Percentiles rank a stretch among this genome's conserved stretches.
Evolutionary conservation across 1,140 invertebrate genomes (phyloP).

Genomic region (Hyles vespertilio): DNA sequence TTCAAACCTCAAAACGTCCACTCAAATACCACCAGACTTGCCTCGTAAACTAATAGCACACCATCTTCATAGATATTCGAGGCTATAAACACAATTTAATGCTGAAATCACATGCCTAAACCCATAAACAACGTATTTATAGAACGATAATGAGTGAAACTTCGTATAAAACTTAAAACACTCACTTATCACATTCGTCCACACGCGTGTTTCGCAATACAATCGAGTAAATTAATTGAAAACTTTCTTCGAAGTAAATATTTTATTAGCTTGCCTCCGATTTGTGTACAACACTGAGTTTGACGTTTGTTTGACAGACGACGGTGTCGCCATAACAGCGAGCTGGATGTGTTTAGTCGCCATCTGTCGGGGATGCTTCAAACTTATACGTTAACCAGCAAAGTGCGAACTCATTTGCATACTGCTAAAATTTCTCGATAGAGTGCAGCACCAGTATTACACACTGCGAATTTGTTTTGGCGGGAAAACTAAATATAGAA

Average conservation of each 20-base stretch:
- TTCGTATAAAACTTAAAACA: constrained; percentile 37
- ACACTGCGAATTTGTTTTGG: constrained; percentile 15
- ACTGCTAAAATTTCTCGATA: constrained; percentile 27
- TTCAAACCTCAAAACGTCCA: constrained; percentile 23
- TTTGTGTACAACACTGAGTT: constrained; percentile 61
- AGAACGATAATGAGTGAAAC: constrained; percentile 60
- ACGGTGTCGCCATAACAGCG: constrained; percentile 25
- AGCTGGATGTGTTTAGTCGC: constrained; percentile 29
- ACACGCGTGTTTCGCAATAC: constrained; percentile 29
- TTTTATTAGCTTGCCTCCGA: constrained; percentile 69
- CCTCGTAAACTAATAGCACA: constrained; percentile 9
- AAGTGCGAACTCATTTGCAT: constrained; percentile 37
- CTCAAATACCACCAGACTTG: constrained; percentile 18
- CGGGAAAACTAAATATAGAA: constrained; percentile 20
- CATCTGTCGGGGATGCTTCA: constrained; percentile 35
- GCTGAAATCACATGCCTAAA: constrained; percentile 45
- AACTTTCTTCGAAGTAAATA: constrained; percentile 68
- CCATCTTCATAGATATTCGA: constrained; percentile 18
- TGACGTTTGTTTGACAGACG: constrained; percentile 49
- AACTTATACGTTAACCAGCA: constrained; percentile 13
- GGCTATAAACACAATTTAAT: constrained; percentile 44
- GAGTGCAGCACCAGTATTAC: constrained; percentile 35
- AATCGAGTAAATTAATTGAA: constrained; percentile 53
- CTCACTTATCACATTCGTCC: constrained; percentile 50
- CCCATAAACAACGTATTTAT: constrained; percentile 51